Base-by-base conservation (phyloP, 2,113 vertebrate genomes). In the Desmodus rotundus region DNA sequence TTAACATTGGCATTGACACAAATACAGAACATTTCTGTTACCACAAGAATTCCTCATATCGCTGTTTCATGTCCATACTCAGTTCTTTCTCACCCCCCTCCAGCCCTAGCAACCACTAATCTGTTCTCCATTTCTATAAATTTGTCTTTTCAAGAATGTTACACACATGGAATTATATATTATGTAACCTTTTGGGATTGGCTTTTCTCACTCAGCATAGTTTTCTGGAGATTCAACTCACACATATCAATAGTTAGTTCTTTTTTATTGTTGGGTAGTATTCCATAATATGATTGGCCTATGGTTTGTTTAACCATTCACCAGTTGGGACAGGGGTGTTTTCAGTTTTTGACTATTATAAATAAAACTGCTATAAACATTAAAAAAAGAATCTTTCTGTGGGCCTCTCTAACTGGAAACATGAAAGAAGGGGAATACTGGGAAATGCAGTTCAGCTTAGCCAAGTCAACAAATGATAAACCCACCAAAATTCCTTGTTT, bases 311-410 rank as follows among this genome's bases (percentile, higher is more conserved):
- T 89, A 73, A 36, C 36, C 45, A 13, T 61, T 78, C 45, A 17
- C 15, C 36, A 28, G 10, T 61, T 19, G 12, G 28, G 12, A 65
- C 24, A 26, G 24, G 16, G 2, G 43, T 91, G 16, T 89, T 87
- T 68, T 33, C 47, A 4, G 43, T 43, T 26, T 86, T 78, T 58
- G 33, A 72, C 61, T 83, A 3, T 73, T 80, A 83, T 0, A 73
- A 74, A 95, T 91, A 87, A 94, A 96, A 87, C 28, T 63, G 61
- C 83, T 82, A 6, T 67, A 86, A 77, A 93, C 74, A 87, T 83
- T 86, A 8, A 8, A 28, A 73, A 28, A 74, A 41, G 47, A 68
- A 74, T 80, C 63, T 73, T 84, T 86, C 19, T 47, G 31, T 11
- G 38, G 43, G 10, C n/a, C 52, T 87, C 36, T 26, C 41, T 73